Evolutionary conservation across 1,140 invertebrate genomes (phyloP).

Genomic region (Aleiodes sp.): DNA sequence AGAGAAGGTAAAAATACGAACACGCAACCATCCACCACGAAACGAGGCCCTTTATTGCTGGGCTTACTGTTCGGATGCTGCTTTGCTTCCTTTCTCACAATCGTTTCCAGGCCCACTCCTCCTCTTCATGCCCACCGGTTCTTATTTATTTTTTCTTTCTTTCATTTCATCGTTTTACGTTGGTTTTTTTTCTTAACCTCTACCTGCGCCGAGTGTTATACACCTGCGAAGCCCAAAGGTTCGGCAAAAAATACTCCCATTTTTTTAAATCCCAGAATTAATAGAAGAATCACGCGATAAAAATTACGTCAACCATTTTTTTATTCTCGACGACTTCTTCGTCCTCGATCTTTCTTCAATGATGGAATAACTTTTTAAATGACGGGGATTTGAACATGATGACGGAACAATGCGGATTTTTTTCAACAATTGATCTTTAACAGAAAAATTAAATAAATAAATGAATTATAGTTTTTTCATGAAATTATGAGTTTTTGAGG

Average conservation of each 20-base stretch:
- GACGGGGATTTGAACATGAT: no score
- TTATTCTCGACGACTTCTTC: no score
- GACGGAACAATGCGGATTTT: no score
- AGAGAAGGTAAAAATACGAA: conserved; percentile 20
- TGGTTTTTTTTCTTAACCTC: conserved; percentile 21
- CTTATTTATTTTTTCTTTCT: conserved; percentile 24
- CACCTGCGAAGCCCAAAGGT: conserved; percentile 11
- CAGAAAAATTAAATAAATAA: no score
- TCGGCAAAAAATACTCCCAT: not conserved
- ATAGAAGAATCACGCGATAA: conserved; percentile 16
- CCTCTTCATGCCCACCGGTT: conserved; percentile 21
- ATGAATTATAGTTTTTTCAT: no score
- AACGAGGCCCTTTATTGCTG: conserved; percentile 62
- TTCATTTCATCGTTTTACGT: not conserved
- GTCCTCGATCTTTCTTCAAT: no score
- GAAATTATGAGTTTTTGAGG: no score
- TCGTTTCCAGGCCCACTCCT: conserved; percentile 41
- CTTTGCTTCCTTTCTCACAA: conserved; percentile 57
- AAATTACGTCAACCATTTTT: conserved; percentile 2
- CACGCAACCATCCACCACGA: conserved; percentile 40
- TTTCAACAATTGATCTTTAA: not conserved
- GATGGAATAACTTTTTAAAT: no score
- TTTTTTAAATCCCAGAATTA: conserved; percentile 10
- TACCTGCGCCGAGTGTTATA: conserved; percentile 29
- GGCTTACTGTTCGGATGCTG: conserved; percentile 56